A percentile compares a stretch with the other conserved stretches of the same genome.
phyloP scores from a whole-genome alignment of 2,797 vertebrate species.

The Lacerta bilineata region DNA sequence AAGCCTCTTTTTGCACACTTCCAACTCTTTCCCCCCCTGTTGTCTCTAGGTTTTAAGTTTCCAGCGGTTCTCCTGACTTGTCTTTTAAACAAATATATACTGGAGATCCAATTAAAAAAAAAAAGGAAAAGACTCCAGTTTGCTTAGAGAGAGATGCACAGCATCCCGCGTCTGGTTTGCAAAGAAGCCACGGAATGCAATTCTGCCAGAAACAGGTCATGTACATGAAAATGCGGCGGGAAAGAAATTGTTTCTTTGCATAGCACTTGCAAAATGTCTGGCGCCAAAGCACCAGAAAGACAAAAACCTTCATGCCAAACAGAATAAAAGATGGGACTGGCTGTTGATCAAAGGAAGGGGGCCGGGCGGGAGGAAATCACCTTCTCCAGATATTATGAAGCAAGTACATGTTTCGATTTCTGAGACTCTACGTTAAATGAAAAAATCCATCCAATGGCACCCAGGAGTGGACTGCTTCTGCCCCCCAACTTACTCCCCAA shows the following conservation, averaged over 20 bases:
- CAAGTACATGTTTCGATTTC: background rate
- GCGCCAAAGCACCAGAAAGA: background rate
- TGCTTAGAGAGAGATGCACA: background rate
- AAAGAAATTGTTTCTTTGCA: background rate
- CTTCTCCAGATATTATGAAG: background rate
- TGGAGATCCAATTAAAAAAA: background rate
- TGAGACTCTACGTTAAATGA: background rate
- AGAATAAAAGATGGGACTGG: background rate
- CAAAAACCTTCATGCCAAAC: background rate
- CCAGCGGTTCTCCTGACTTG: background rate
- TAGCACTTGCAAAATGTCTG: background rate
- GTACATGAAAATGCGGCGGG: background rate
- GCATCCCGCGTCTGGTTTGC: background rate
- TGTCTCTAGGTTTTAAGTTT: background rate
- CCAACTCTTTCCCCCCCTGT: background rate
- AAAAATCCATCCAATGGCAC: background rate
- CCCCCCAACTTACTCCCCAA: too few relatives aligned
- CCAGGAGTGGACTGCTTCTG: background rate
- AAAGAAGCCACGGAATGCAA: background rate
- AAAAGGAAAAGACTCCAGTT: background rate
- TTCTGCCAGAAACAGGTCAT: background rate
- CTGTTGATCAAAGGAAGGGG: background rate
- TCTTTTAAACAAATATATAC: background rate
- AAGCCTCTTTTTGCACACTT: background rate
- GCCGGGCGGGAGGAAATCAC: background rate